Percentiles rank a stretch among this genome's conserved stretches.
phyloP scores from a whole-genome alignment of 2,888 invertebrate genomes.

The Oxystoma pomonae region DNA sequence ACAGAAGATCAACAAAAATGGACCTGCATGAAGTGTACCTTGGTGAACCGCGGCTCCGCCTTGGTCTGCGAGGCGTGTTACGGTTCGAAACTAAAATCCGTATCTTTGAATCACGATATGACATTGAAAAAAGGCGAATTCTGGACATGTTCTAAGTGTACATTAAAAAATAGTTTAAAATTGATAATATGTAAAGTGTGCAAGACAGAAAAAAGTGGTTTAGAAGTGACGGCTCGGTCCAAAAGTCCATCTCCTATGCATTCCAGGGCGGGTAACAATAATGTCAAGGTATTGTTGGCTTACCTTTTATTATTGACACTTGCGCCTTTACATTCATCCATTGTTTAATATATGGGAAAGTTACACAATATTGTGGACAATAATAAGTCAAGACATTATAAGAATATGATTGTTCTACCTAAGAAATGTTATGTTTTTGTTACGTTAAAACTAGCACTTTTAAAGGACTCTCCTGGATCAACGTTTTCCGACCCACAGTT shows the following conservation, averaged over 20 bases:
- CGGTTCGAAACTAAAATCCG: slow-evolving; percentile 72
- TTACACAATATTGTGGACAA: too few relatives aligned
- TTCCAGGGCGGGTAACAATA: slow-evolving; percentile 25
- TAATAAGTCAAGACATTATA: too few relatives aligned
- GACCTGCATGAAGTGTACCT: slow-evolving; percentile 85
- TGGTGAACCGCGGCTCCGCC: slow-evolving; percentile 69
- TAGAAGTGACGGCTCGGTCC: slow-evolving; percentile 40
- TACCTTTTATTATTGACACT: too few relatives aligned
- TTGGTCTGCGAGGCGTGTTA: slow-evolving; percentile 83
- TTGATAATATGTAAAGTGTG: slow-evolving; percentile 70
- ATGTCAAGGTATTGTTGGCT: not conserved
- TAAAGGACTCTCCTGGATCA: too few relatives aligned
- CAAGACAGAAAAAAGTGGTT: slow-evolving; percentile 55
- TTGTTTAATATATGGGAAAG: too few relatives aligned
- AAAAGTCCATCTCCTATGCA: slow-evolving; percentile 55
- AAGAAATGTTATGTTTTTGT: too few relatives aligned
- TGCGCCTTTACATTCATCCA: too few relatives aligned
- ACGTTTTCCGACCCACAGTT: too few relatives aligned
- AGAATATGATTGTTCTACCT: too few relatives aligned
- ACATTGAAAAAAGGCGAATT: slow-evolving; percentile 68
- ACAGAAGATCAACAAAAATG: slow-evolving; percentile 55
- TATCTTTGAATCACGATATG: slow-evolving; percentile 60
- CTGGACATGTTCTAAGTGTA: slow-evolving; percentile 79
- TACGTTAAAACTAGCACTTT: too few relatives aligned
- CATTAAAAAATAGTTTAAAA: slow-evolving; percentile 72